A percentile compares a stretch with the other conserved stretches of the same genome.
Conservation (phyloP, 1,140 invertebrate species). For the Drosophila sturtevanti region DNA sequence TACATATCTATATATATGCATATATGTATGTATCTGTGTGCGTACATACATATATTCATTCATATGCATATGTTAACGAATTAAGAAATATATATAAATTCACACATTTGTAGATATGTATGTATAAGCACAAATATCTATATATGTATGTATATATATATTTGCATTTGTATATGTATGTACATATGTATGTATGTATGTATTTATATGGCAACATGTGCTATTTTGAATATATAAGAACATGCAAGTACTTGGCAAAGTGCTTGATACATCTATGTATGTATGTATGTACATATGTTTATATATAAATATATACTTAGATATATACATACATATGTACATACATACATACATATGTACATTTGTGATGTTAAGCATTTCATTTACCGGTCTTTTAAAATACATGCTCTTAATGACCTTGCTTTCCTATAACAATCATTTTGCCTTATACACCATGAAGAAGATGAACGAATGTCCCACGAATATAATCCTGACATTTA, state of each 20-base stretch:
- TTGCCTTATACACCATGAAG: not conserved
- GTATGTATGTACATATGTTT: conserved; percentile 10
- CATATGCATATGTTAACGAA: too few species aligned
- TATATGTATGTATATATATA: not conserved
- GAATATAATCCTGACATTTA: conserved; percentile 70
- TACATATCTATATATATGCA: not conserved
- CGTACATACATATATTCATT: not conserved
- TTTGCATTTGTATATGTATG: not conserved
- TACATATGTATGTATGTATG: not conserved
- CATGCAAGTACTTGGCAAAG: not conserved
- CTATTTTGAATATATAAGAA: not conserved
- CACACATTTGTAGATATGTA: not conserved
- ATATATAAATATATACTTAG: too few species aligned
- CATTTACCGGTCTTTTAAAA: conserved; percentile 6
- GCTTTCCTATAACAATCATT: conserved; percentile 1
- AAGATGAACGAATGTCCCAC: conserved; percentile 35
- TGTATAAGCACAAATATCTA: not conserved
- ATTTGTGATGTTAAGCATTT: conserved; percentile 6
- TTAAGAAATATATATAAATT: not conserved
- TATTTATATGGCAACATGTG: too few species aligned
- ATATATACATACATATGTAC: conserved; percentile 10
- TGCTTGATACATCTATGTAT: not conserved
- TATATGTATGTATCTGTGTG: not conserved
- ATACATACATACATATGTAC: conserved; percentile 7
- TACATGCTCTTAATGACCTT: conserved; percentile 11